phyloP scores from a whole-genome alignment of 2,113 vertebrate species.

The Dolichallabes microphthalmus region DNA sequence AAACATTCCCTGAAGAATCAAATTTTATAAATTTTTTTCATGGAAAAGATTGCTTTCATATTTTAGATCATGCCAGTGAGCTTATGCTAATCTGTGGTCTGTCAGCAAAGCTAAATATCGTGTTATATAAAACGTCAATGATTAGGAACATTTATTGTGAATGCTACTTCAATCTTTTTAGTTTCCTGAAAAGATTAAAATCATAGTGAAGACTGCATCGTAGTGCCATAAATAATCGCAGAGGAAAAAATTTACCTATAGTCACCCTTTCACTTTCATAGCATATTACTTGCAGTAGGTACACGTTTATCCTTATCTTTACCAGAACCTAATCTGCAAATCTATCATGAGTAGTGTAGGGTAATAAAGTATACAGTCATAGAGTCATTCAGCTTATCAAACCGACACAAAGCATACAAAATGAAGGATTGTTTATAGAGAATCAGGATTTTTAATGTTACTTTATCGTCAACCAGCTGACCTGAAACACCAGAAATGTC shows the following conservation, averaged over 20 bases:
- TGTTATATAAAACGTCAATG: neutral
- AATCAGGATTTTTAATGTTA: neutral
- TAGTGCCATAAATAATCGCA: neutral
- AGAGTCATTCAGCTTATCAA: neutral
- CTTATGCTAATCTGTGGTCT: neutral
- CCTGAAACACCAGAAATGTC: neutral
- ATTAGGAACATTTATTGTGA: neutral
- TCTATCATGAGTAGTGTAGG: neutral
- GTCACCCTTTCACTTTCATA: neutral
- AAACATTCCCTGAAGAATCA: neutral
- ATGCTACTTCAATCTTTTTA: neutral
- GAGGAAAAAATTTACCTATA: neutral
- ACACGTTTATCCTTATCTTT: neutral
- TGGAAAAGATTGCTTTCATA: neutral
- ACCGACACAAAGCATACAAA: neutral
- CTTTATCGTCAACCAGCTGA: neutral
- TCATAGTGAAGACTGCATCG: neutral
- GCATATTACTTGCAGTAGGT: neutral
- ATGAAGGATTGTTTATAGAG: neutral
- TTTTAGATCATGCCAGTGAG: neutral
- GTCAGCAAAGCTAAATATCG: neutral
- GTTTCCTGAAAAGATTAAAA: neutral
- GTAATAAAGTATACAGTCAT: neutral
- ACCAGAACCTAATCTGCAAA: neutral
- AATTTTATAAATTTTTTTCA: neutral